These are phyloP conservation scores for Hirtodrosophila cameraria DNA, from an alignment of 2,888 invertebrate species.

Conservation along the genomic window DNA sequence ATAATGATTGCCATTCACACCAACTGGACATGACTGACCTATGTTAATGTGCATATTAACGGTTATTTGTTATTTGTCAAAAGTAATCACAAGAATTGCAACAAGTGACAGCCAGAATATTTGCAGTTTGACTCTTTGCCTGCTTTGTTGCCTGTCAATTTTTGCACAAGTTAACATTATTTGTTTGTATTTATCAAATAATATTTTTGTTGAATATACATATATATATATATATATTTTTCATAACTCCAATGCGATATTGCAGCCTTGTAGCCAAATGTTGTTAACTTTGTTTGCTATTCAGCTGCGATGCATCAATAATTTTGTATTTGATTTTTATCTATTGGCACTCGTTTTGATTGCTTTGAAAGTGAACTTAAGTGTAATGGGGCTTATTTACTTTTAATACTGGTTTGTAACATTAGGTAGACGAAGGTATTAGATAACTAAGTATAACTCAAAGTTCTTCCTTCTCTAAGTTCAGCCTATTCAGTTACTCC, in stretches of 20 bases:
- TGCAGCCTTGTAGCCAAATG: constrained; percentile 49
- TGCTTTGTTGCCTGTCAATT: constrained; percentile 59
- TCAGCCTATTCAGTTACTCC: no score
- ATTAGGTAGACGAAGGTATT: no score
- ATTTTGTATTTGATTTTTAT: constrained; percentile 45
- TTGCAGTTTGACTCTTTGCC: constrained; percentile 30
- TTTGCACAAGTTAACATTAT: constrained; percentile 56
- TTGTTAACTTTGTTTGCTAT: constrained; percentile 46
- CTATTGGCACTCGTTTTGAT: constrained; percentile 35
- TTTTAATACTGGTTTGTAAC: neutral
- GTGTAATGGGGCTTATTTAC: constrained; percentile 1
- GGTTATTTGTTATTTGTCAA: constrained; percentile 73
- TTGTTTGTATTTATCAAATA: constrained; percentile 58
- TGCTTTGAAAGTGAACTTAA: neutral
- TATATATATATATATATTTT: neutral
- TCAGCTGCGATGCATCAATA: constrained; percentile 38
- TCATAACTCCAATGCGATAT: constrained; percentile 19
- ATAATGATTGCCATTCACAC: constrained; percentile 61
- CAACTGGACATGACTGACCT: constrained; percentile 63
- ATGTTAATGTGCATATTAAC: constrained; percentile 67
- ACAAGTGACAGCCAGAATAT: constrained; percentile 53
- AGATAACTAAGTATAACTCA: no score
- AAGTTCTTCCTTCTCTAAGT: no score
- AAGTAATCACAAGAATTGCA: constrained; percentile 56
- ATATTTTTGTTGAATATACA: constrained; percentile 24